Base-by-base conservation (phyloP, 2,113 vertebrate genomes). In the Lepisosteus osseus region DNA sequence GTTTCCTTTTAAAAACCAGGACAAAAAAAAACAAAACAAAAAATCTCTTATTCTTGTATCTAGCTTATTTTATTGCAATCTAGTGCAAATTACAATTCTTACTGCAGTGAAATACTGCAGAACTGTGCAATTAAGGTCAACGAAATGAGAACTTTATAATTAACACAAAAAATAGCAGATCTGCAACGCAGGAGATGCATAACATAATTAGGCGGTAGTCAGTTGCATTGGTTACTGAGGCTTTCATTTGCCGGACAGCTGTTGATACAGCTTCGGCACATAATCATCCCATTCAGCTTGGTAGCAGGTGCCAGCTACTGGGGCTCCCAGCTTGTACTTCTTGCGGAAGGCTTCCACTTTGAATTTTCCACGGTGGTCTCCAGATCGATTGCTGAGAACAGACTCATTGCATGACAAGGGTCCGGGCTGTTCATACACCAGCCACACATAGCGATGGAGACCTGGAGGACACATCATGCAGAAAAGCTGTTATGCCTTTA, bases 251-350 rank as follows among this genome's bases (percentile, higher is more conserved):
- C 94, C 95, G 0, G 94, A 85, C 13, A 99, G 92, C 88, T 98
- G 97, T 79, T 97, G 88, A 0, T 98, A 97, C 11, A 99, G 92
- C 76, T 95, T 95, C 12, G 97, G 96, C 57, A 99, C 97, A 0
- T 98, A 99, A 78, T 94, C 83, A 0, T 98, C 97, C 97, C 97
- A 99, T 77, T 97, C 94, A 0, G 97, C 96, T 84, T 99, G 97
- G 90, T 95, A 99, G 80, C 97, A 99, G 0, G 86, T 92, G 40
- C 96, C 97, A 0, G 96, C 97, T 75, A 94, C 82, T 0, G 97
- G 95, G 1, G 78, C 7, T 0, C 85, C 90, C 15, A 98, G 91
- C 7, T 81, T 68, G 11, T 99, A 98, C 78, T 97, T 98, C 82
- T 90, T 85, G 76, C 96, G 93, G 90, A 99, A 99, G 3, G 77